A percentile compares a stretch with the other conserved stretches of the same genome.
These are phyloP conservation scores for Mycogona germanica DNA, from an alignment of 2,888 invertebrate genomes.

Conservation along the genomic window DNA sequence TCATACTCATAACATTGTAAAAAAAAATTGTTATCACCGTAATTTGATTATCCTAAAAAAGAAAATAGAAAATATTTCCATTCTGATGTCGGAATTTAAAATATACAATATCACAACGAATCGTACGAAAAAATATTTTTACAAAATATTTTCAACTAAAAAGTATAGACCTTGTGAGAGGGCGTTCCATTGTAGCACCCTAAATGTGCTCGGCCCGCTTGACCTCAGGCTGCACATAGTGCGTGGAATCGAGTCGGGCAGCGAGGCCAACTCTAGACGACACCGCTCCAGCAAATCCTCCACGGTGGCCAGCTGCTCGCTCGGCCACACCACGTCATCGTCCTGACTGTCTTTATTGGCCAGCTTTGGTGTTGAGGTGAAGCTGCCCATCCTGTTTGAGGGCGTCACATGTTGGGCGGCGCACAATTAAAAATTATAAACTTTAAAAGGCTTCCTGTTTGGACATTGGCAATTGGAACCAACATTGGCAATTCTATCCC, in stretches of 20 bases:
- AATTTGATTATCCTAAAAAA: too few relatives aligned
- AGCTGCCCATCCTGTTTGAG: constrained; percentile 68
- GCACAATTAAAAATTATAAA: too few relatives aligned
- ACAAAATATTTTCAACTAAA: not conserved
- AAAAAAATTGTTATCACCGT: too few relatives aligned
- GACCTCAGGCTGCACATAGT: constrained; percentile 32
- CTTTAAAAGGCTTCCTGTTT: too few relatives aligned
- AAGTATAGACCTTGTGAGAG: constrained; percentile 48
- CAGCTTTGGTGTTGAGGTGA: constrained; percentile 52
- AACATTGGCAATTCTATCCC: too few relatives aligned
- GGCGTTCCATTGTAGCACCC: constrained; percentile 57
- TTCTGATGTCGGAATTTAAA: too few relatives aligned
- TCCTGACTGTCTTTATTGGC: constrained; percentile 50
- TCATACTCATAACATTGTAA: too few relatives aligned
- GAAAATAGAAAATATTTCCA: too few relatives aligned
- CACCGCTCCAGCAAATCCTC: constrained; percentile 42
- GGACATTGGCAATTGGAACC: too few relatives aligned
- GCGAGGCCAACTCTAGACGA: constrained; percentile 38
- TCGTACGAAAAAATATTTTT: not conserved
- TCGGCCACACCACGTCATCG: constrained; percentile 37
- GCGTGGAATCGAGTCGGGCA: constrained; percentile 36
- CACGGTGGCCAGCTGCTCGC: constrained; percentile 32
- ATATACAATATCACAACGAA: too few relatives aligned
- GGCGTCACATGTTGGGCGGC: too few relatives aligned
- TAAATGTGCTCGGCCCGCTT: constrained; percentile 37